Evolutionary conservation across 2,888 invertebrate species (phyloP), one percentile per base, ranked within the genome.

Genomic region (Oscheius sp.): DNA sequence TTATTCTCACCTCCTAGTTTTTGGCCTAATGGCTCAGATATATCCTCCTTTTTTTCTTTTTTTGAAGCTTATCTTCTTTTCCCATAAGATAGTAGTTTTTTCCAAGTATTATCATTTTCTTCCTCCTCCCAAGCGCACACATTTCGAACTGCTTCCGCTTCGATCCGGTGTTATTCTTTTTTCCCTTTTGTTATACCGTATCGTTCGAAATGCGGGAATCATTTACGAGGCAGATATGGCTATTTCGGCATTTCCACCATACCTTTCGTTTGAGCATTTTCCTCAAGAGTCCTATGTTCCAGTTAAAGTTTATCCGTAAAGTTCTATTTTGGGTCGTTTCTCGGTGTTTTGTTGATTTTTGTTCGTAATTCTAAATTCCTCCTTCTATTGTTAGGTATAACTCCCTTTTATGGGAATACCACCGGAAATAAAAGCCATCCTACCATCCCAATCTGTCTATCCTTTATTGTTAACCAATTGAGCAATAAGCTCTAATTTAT

Each of bases 141-240:
- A 52, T 18, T 35, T 35, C 23, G 41, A 35, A 59, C 35, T 29
- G 35, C 64, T 21, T 46, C 41, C 61, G 18, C 41, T 29, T 64
- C 64, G 43, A 41, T 52, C 52, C 52, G 49, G 66, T 66, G 25
- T 49, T 66, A 35, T 35, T 35, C 35, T 35, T 35, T 45, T 18
- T 66, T 49, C 35, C 49, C 45, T 64, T 16, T 59, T 61, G 61
- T 61, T 61, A 18, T 61, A 18, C 35, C 66, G 66, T 66, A 29
- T 13, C 13, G 61, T 43, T 61, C 43, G 45, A 52, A 66, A 52
- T 52, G 66, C 66, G 66, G 66, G 66, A 27, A 66, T 52, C 29
- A 35, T 25, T 18, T 61, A 55, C 55, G 25, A 55, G 55, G 25
- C 55, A 55, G 55, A 55, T 55, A 18, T 25, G 25, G 55, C 21